Evolutionary conservation across 2,888 invertebrate species (phyloP), one percentile per base, ranked within the genome.

Genomic region (Amphipoea oculea): DNA sequence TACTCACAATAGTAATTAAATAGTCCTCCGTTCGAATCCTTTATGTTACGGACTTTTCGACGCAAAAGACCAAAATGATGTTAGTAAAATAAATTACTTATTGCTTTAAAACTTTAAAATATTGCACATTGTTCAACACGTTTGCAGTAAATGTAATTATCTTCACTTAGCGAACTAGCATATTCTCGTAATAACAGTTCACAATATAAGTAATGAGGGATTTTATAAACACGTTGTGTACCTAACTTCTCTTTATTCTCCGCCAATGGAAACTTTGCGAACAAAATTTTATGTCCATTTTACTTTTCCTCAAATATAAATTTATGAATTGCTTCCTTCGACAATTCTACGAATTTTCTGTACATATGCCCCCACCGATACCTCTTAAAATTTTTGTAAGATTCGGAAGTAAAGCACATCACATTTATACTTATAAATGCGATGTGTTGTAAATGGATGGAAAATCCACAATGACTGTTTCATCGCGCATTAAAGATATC

Each of bases 401-500:
- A 69, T 75, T 69, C 66, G 11, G 11, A 76, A 70, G 72, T 63
- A 17, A n/a, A 60, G 40, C 7, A n/a, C n/a, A n/a, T n/a, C n/a
- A n/a, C n/a, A n/a, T n/a, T n/a, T n/a, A n/a, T 57, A 29, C 57
- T 11, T n/a, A 12, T 3, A 29, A 29, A 29, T 65, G 12, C 42
- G 29, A 62, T 60, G 36, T 69, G 72, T 74, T 75, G 29, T n/a
- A 17, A 79, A 78, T 51, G 48, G 67, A 67, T 70, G 20, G 48
- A 71, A 80, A 74, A 45, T 71, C 45, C 40, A 42, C 67, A 71
- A 23, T 7, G 14, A 29, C 62, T 78, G 67, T 76, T 84, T 72
- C 65, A 66, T 69, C 20, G 62, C 57, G 42, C 60, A 63, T 85
- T 81, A 68, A 79, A 76, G 78, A 76, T 85, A 77, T 79, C 76